Conservation (phyloP, 2,113 vertebrate species). For the Ceyx cyanopectus region DNA sequence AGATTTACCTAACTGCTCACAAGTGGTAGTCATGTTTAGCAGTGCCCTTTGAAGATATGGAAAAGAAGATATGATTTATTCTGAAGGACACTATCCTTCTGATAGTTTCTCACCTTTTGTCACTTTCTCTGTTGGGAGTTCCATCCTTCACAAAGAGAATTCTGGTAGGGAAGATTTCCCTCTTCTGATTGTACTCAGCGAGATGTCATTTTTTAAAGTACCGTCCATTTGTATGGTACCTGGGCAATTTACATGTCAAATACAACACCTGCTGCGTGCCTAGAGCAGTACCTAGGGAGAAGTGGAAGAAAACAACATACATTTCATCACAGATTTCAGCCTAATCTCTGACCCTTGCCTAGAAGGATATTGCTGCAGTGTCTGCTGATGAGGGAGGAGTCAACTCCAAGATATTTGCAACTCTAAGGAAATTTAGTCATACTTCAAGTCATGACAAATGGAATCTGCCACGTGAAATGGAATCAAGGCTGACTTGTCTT, state of each 20-base stretch:
- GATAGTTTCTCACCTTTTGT: neutral
- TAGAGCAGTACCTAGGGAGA: neutral
- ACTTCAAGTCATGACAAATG: neutral
- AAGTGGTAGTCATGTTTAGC: neutral
- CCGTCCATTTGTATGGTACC: neutral
- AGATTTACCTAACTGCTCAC: conserved; percentile 32
- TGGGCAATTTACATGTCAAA: neutral
- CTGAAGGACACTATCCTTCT: neutral
- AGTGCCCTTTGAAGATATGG: neutral
- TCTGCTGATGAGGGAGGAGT: neutral
- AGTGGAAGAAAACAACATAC: neutral
- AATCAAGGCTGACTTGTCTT: neutral
- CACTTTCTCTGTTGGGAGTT: neutral
- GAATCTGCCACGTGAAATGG: neutral
- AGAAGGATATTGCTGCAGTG: neutral
- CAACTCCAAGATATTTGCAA: neutral
- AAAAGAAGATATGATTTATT: neutral
- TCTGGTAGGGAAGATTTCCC: neutral
- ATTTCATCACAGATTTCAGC: neutral
- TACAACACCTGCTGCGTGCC: neutral
- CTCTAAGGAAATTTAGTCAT: neutral
- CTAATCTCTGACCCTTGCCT: neutral
- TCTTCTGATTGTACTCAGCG: neutral
- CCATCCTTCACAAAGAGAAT: neutral
- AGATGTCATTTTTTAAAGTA: neutral